These are phyloP conservation scores for Dynastes grantii DNA, from an alignment of 2,888 invertebrate genomes.

Conservation along the genomic window DNA sequence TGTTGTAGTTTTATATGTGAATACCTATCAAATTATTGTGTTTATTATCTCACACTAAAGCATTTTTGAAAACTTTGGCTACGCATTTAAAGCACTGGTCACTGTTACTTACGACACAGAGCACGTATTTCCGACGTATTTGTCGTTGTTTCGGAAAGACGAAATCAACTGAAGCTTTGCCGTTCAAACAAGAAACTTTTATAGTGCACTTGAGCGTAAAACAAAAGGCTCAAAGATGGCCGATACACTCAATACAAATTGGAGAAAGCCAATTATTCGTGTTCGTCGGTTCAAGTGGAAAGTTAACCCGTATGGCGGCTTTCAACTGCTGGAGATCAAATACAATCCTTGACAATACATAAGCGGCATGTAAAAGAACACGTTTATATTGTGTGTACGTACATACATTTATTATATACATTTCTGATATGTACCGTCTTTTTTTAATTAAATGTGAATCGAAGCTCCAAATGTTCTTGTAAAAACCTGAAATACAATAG, in stretches of 20 bases:
- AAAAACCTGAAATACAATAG: too few relatives aligned
- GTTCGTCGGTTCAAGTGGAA: constrained; percentile 9
- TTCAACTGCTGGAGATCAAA: too few relatives aligned
- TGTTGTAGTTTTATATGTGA: too few relatives aligned
- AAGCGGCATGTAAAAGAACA: too few relatives aligned
- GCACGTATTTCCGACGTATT: neutral
- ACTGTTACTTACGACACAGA: neutral
- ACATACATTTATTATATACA: neutral
- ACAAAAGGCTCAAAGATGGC: constrained; percentile 53
- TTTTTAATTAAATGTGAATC: too few relatives aligned
- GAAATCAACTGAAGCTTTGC: constrained; percentile 32
- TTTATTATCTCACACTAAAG: too few relatives aligned
- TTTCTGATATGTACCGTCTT: too few relatives aligned
- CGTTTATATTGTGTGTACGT: neutral
- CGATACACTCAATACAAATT: constrained; percentile 52
- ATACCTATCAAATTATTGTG: too few relatives aligned
- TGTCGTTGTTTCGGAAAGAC: constrained; percentile 10
- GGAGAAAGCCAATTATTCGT: constrained; percentile 50
- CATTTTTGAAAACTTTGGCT: too few relatives aligned
- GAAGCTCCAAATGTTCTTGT: too few relatives aligned
- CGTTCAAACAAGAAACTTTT: constrained; percentile 36
- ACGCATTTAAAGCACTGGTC: neutral
- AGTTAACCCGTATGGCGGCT: constrained; percentile 9
- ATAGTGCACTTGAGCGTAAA: constrained; percentile 44
- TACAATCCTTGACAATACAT: too few relatives aligned